Evolutionary conservation across 2,113 vertebrate genomes (phyloP), one percentile per base, ranked within the genome.

Genomic region (Rhinichthys klamathensis): DNA sequence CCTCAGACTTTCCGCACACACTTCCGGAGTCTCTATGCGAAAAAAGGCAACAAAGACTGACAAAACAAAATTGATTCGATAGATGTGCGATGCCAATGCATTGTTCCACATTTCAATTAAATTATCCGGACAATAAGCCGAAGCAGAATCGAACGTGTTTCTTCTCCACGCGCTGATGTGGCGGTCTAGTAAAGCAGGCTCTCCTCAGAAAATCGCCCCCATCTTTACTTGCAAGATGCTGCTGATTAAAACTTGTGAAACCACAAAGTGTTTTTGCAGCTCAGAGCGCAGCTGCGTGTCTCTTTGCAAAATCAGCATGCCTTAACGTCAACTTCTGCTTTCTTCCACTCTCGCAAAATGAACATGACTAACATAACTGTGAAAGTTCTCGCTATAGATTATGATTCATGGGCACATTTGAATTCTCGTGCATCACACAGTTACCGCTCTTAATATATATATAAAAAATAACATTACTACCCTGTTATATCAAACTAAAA

Each of bases 1-100:
- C 94, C 95, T 92, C 93, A 94, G 90, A 94, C 93, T 95, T 94
- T 94, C 94, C 94, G 93, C 92, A 88, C 84, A 88, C 87, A 91
- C 94, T 94, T 96, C 95, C 94, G 93, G 86, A 86, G 84, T 82
- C 89, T 91, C 90, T 84, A 90, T 89, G 80, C 81, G 38, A 90
- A 89, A 84, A 84, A 87, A 85, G 25, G 60, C 81, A 92, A 87
- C 83, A 90, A 85, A 91, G 81, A 69, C 65, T 72, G 51, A 38
- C 41, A 87, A 89, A 86, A 91, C 27, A 86, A 80, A 88, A 89
- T 83, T 30, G 77, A 84, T 49, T 78, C 30, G 25, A 70, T 89
- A 87, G 87, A 91, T 87, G 77, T 38, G 84, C 12, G 16, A 75
- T 84, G 87, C 80, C 83, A 84, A 9, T 70, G 72, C 89, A 85